Evolutionary conservation across 2,113 vertebrate species (phyloP), one percentile per base, ranked within the genome.

Genomic region (Anguilla rostrata): DNA sequence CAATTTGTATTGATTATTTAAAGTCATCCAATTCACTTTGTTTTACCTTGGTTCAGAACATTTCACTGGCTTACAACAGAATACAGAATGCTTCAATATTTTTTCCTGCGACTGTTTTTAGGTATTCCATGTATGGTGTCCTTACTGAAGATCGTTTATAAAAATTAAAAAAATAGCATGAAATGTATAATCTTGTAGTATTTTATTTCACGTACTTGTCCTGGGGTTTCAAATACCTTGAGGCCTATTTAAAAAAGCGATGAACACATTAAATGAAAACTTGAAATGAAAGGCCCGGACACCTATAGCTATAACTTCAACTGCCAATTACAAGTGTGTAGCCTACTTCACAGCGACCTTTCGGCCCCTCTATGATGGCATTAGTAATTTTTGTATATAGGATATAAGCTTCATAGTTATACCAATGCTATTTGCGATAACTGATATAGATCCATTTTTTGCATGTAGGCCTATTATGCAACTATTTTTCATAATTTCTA

Each of bases 281-380:
- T 34, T 34, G 34, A 34, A 34, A 34, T 34, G 34, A 34, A 34
- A 34, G 34, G 34, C 34, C 34, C 34, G 34, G 34, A 34, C 34
- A 34, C 34, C 34, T 34, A 34, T 34, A 34, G 34, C 34, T n/a
- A 6, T n/a, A 93, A 91, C 90, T 92, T 90, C 88, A 87, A 87
- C 90, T 93, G 87, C 91, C 93, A 94, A 93, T 94, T 93, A 89
- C 93, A 91, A 89, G 85, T 85, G 90, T 93, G 92, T 92, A 46
- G 43, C 43, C 49, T 53, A 90, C 92, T 92, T 91, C 89, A 89
- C 88, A 91, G 90, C 88, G 90, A 92, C 92, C 93, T 81, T 81
- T 75, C 2, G 15, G 39, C 40, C 40, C 22, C 39, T 6, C 4
- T 46, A 46, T 71, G 26, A 75, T 29, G 4, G 18, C 9, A 66